Base-by-base conservation (phyloP, 2,113 vertebrate species). In the Strix aluco region DNA sequence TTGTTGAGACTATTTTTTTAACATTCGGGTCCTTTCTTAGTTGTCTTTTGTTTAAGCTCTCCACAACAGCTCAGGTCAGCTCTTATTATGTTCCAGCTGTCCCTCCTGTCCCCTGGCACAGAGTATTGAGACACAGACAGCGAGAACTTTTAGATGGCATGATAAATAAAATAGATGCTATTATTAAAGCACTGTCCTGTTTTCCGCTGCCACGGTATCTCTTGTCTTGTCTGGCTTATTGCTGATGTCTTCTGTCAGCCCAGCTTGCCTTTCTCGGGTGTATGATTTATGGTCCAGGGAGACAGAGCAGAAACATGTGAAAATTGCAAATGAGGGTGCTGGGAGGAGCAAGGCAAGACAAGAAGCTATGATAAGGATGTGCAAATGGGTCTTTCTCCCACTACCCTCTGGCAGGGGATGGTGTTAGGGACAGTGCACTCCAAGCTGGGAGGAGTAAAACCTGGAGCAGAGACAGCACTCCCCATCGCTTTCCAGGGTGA, bases 181-280 rank as follows among this genome's bases (percentile, higher is more conserved):
- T 95, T 95, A 80, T 94, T 96, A 69, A 95, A 93, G 71, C 66
- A 15, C 84, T 58, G 84, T 42, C 66, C 92, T 69, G 91, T 44
- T 94, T 78, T 79, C 82, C 74, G 90, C 96, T 97, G 97, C 94
- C 94, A 54, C 4, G 74, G 63, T 83, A 36, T 72, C 96, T 92
- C 90, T 54, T 15, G 74, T 63, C 86, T 58, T 36, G 51, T 72
- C 93, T 96, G 92, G 69, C 90, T 96, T 94, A 96, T 90, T 93
- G 96, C 92, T 94, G 82, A 97, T 95, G 93, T 81, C 92, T 96
- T 36, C 94, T 94, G 82, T 92, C 95, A 97, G 85, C 89, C 91
- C 84, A 40, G 81, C 84, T 94, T 9, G 89, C 93, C 40, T 94
- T 93, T 80, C 88, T 9, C 0, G 15, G 6, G 42, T 67, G 18